A percentile compares a stretch with the other conserved stretches of the same genome.
Conservation (phyloP, 2,113 vertebrate species). For the Cyprinus carpio region DNA sequence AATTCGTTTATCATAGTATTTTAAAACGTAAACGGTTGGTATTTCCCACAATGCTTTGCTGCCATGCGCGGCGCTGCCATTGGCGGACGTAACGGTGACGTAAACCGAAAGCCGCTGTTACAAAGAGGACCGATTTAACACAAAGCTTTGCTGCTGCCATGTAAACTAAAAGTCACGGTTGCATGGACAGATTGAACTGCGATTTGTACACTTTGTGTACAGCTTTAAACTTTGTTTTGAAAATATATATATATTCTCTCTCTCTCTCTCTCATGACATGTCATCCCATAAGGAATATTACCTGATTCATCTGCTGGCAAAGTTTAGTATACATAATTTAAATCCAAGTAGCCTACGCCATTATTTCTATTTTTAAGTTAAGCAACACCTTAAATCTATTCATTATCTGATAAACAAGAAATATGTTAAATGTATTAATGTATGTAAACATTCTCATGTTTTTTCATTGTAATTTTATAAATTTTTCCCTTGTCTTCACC, state of each 20-base stretch:
- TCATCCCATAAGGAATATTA: neutral
- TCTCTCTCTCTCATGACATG: neutral
- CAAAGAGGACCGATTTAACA: constrained; percentile 60
- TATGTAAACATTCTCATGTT: neutral
- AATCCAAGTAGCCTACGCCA: neutral
- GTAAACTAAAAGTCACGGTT: neutral
- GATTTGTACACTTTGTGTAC: too few relatives aligned
- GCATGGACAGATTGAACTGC: too few relatives aligned
- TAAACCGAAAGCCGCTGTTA: neutral
- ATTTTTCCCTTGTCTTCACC: too few relatives aligned
- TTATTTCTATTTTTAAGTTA: neutral
- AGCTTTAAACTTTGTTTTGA: neutral
- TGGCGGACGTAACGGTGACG: constrained; percentile 27
- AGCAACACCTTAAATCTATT: neutral
- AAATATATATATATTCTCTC: too few relatives aligned
- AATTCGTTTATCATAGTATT: neutral
- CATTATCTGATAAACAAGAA: neutral
- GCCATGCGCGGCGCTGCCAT: constrained; percentile 15
- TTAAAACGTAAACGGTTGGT: neutral
- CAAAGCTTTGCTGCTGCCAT: constrained; percentile 41
- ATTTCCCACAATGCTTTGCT: constrained; percentile 59
- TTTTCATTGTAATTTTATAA: too few relatives aligned
- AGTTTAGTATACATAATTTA: neutral
- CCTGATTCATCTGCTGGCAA: neutral
- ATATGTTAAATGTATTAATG: too few relatives aligned